These are phyloP conservation scores for Ceyx melanurus DNA, from an alignment of 2,113 vertebrate species.

Conservation along the genomic window DNA sequence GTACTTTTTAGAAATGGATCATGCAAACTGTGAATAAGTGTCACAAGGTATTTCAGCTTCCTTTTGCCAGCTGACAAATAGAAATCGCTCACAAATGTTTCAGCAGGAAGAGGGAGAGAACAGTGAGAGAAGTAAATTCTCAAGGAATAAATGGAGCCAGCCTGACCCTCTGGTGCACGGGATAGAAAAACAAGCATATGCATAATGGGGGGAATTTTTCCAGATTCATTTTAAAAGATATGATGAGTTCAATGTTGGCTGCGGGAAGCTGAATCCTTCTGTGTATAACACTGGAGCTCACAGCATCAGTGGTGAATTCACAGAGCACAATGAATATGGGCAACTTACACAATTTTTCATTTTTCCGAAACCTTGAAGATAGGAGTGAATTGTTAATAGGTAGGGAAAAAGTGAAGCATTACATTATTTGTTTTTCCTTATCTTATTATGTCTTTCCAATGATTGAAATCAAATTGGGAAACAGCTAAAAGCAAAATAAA, in stretches of 20 bases:
- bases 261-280: constrained; percentile 51
- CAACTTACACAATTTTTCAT: not conserved
- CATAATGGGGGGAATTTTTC: constrained; percentile 35
- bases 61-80: constrained; percentile 38
- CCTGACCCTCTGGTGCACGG: constrained; percentile 3
- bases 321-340: not conserved
- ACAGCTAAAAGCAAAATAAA: not conserved
- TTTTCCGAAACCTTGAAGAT: not conserved
- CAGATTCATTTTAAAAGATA: constrained; percentile 26
- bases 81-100: constrained; percentile 21
- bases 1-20: constrained; percentile 21
- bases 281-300: constrained; percentile 30
- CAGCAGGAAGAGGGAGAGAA: not conserved
- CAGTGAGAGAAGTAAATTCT: constrained; percentile 10
- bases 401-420: not conserved
- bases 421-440: not conserved
- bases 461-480: not conserved
- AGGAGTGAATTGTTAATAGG: not conserved
- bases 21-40: not conserved
- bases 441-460: not conserved
- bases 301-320: constrained; percentile 13
- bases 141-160: constrained; percentile 14
- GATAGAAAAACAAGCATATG: constrained; percentile 23
- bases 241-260: constrained; percentile 54
- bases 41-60: constrained; percentile 39